Conservation (phyloP, 2,797 vertebrate genomes). For the Enteromius trimaculatus region DNA sequence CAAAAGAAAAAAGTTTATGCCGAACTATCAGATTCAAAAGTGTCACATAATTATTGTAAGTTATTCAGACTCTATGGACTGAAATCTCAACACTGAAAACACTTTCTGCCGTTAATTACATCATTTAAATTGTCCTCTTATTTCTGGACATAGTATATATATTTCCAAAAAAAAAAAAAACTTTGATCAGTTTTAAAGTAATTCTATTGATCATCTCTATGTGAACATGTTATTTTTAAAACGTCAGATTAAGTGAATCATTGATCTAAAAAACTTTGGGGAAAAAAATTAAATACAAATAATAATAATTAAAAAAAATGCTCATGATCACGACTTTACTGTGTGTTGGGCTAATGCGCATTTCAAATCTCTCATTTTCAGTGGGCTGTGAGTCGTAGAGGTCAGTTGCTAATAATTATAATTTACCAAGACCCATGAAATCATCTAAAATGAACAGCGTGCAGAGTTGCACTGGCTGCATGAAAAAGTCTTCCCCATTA, state of each 20-base stretch:
- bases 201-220: not conserved
- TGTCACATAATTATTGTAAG: not conserved
- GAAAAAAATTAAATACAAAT: not conserved
- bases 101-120: not conserved
- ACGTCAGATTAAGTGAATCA: not conserved
- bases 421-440: constrained; percentile 20
- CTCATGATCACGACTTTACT: not conserved
- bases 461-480: constrained; percentile 65
- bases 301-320: not conserved
- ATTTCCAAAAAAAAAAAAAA: not conserved
- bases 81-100: not conserved
- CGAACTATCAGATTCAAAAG: not conserved
- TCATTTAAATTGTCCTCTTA: not conserved
- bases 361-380: constrained; percentile 4
- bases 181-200: not conserved
- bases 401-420: constrained; percentile 12
- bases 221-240: not conserved
- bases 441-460: constrained; percentile 14
- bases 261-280: not conserved
- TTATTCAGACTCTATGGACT: not conserved
- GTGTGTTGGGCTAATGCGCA: not conserved
- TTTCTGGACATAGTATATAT: not conserved
- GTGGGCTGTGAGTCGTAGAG: constrained; percentile 5
- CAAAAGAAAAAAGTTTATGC: not conserved
- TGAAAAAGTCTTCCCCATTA: constrained; percentile 27